Base-by-base conservation (phyloP, 2,113 vertebrate species). In the Tupaia chinensis region DNA sequence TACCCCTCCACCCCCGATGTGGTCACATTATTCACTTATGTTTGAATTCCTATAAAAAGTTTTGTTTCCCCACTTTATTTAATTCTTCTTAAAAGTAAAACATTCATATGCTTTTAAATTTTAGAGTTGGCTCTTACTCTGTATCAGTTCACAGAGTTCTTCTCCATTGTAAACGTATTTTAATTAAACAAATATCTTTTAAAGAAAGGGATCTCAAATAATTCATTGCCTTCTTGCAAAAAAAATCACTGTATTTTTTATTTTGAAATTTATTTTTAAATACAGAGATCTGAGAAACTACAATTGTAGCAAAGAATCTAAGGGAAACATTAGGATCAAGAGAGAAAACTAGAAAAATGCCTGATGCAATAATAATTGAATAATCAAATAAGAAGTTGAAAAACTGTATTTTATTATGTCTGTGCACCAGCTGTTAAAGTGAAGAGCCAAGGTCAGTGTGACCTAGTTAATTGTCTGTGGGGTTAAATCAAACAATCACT, bases 371-470 rank as follows among this genome's bases (percentile, higher is more conserved):
- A 87, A 90, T 90, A 87, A 90, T 25, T 74, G 65, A 81, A 92
- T 93, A 97, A 85, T 87, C 78, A 85, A 73, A 44, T 54, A 73
- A 78, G 61, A 61, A 29, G 58, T 9, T 44, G 61, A 88, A 94
- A 90, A 87, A 65, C 56, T 78, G 58, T 70, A 72, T 82, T 95
- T 96, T 94, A 94, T 91, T 94, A 76, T 89, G 72, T 81, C 80
- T 97, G 73, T 68, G 88, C 73, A 69, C 27, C 79, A 97, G 85
- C 73, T 91, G 81, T 91, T 89, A 78, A 78, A 93, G 23, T 85
- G 27, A 90, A 63, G 9, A 34, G 5, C 77, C 69, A 95, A 79
- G 88, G 93, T 90, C 88, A 97, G 34, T 29, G 74, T 88, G 95
- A 97, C 63, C 54, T 95, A 77, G 53, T 93, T 84, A 78, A 87